phyloP scores from a whole-genome alignment of 2,888 invertebrate species.

The Drosophila bunnanda region DNA sequence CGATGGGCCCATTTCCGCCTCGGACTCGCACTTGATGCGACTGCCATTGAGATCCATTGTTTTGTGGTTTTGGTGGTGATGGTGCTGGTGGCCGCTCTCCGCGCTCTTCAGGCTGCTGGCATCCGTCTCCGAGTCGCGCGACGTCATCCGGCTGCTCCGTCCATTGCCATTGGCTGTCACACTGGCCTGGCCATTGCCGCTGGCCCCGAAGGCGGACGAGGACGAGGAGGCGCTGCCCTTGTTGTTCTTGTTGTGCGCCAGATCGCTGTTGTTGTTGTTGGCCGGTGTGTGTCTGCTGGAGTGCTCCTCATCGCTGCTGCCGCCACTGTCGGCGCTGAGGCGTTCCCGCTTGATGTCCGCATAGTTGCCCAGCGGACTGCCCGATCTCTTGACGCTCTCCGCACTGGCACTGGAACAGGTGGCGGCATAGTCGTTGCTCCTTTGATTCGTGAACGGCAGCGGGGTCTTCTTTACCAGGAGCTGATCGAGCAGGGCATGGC shows the following conservation, averaged over 20 bases:
- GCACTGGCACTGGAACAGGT: slow-evolving; percentile 50
- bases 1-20: slow-evolving; percentile 21
- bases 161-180: slow-evolving; percentile 45
- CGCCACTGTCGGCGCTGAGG: slow-evolving; percentile 65
- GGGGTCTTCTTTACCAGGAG: slow-evolving; percentile 87
- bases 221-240: slow-evolving; percentile 23
- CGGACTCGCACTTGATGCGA: slow-evolving; percentile 60
- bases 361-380: slow-evolving; percentile 82
- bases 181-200: slow-evolving; percentile 50
- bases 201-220: slow-evolving; percentile 49
- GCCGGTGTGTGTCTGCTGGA: slow-evolving; percentile 53
- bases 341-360: slow-evolving; percentile 87
- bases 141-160: slow-evolving; percentile 75
- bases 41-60: slow-evolving; percentile 82
- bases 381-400: slow-evolving; percentile 78
- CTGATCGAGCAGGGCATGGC: slow-evolving; percentile 88
- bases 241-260: slow-evolving; percentile 63
- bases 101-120: slow-evolving; percentile 79
- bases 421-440: slow-evolving; percentile 73
- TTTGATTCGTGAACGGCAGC: slow-evolving; percentile 79
- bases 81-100: slow-evolving; percentile 43
- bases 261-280: slow-evolving; percentile 61
- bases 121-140: slow-evolving; percentile 81
- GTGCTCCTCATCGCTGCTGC: slow-evolving; percentile 71
- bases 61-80: slow-evolving; percentile 61